phyloP scores from a whole-genome alignment of 2,113 vertebrate genomes.

The Semnopithecus entellus region DNA sequence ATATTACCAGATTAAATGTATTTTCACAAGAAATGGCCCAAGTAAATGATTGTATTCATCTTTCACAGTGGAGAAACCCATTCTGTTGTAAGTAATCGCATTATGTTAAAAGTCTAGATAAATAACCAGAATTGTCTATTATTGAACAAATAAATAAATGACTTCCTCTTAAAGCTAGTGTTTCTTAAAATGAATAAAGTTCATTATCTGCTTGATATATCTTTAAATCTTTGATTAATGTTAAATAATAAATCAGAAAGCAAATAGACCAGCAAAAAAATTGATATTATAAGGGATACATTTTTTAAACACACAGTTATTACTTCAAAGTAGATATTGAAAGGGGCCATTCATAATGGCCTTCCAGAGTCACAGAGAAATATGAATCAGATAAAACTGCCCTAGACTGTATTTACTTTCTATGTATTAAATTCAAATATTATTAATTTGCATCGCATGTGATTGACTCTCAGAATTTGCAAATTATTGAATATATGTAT shows the following conservation, averaged over 20 bases:
- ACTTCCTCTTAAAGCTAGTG: neutral
- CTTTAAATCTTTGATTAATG: neutral
- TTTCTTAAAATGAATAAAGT: neutral
- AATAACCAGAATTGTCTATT: conserved; percentile 10
- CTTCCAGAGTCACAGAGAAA: neutral
- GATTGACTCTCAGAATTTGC: conserved; percentile 1
- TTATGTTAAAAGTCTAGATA: conserved; percentile 74
- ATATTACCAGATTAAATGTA: conserved; percentile 66
- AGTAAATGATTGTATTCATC: conserved; percentile 63
- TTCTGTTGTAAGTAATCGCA: conserved; percentile 70
- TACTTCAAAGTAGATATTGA: neutral
- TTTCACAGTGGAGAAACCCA: conserved; percentile 60
- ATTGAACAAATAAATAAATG: neutral
- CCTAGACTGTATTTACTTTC: neutral
- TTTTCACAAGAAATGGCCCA: conserved; percentile 57
- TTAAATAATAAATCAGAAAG: neutral
- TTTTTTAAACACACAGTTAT: neutral
- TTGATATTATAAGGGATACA: neutral
- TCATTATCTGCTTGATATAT: neutral
- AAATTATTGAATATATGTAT: neutral
- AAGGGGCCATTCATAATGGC: neutral
- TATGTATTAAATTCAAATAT: neutral
- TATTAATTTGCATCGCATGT: neutral
- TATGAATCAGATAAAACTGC: neutral
- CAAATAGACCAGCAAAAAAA: neutral